Evolutionary conservation across 2,888 invertebrate genomes (phyloP).

Genomic region (Papilio elwesi): DNA sequence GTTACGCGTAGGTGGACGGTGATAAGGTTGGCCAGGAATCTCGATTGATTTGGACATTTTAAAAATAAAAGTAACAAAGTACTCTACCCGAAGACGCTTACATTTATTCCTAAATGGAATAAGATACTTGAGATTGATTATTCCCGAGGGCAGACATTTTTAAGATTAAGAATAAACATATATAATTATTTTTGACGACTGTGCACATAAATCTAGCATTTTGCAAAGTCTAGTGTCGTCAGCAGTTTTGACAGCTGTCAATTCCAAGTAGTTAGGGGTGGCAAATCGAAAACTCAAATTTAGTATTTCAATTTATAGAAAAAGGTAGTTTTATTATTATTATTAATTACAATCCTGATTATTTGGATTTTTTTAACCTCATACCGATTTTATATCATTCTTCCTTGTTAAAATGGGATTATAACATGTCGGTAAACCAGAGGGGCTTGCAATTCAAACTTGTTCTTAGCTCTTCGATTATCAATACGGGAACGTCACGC

Average conservation of each 20-base stretch:
- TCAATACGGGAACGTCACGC: conserved; percentile 32
- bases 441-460: conserved; percentile 4
- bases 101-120: neutral
- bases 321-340: too few relatives aligned
- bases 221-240: too few relatives aligned
- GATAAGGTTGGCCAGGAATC: conserved; percentile 27
- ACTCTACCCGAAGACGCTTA: neutral
- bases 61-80: conserved; percentile 10
- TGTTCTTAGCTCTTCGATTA: conserved; percentile 3
- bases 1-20: conserved; percentile 27
- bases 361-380: too few relatives aligned
- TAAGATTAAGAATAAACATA: neutral
- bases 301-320: too few relatives aligned
- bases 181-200: too few relatives aligned
- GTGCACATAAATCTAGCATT: too few relatives aligned
- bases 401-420: too few relatives aligned
- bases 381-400: too few relatives aligned
- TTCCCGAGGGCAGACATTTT: neutral
- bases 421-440: neutral
- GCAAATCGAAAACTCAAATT: too few relatives aligned
- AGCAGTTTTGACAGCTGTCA: too few relatives aligned
- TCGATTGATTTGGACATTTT: conserved; percentile 19
- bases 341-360: too few relatives aligned
- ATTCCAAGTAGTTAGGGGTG: too few relatives aligned
- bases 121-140: neutral